Base-by-base conservation (phyloP, 2,113 vertebrate genomes). In the Sigmodon hispidus region DNA sequence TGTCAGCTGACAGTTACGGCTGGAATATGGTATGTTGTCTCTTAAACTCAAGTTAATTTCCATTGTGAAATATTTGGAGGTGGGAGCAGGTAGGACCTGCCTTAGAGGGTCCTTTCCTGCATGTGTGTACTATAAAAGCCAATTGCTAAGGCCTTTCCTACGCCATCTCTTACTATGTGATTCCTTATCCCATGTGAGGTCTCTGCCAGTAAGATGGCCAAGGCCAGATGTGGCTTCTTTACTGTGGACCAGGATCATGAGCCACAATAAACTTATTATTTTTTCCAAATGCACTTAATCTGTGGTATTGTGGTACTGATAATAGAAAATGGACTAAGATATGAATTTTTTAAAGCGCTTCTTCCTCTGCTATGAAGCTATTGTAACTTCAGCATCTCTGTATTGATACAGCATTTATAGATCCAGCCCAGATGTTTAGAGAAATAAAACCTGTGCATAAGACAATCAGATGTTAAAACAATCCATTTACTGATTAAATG, bases 391-490 rank as follows among this genome's bases (percentile, higher is more conserved):
- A 84, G 36, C 57, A 55, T 84, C 65, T 77, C 4, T 89, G 43
- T 89, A 59, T 70, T 67, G 43, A 50, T n/a, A 80, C 5, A 61
- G 48, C 43, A n/a, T n/a, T 43, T 52, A 67, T 7, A 65, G 83
- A 57, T 24, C 13, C 29, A 83, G 3, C 43, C 21, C 13, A 89
- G 84, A n/a, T 89, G 55, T 4, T 7, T 73, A 50, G 9, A 75
- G 55, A 92, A 87, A 92, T 22, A 79, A 93, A 45, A 75, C 11
- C 13, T 59, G 31, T 17, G 43, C 19, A 40, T 80, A 55, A 90
- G 91, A 76, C 77, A 87, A 93, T 87, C 79, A 55, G 61, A 57
- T 95, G 36, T 45, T 94, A 89, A 91, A 95, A 75, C 79, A 72
- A 92, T 50, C 17, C 63, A 79, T 22, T 87, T 93, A 63, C 77